phyloP scores from a whole-genome alignment of 2,113 vertebrate species.

The Phodopus roborovskii region DNA sequence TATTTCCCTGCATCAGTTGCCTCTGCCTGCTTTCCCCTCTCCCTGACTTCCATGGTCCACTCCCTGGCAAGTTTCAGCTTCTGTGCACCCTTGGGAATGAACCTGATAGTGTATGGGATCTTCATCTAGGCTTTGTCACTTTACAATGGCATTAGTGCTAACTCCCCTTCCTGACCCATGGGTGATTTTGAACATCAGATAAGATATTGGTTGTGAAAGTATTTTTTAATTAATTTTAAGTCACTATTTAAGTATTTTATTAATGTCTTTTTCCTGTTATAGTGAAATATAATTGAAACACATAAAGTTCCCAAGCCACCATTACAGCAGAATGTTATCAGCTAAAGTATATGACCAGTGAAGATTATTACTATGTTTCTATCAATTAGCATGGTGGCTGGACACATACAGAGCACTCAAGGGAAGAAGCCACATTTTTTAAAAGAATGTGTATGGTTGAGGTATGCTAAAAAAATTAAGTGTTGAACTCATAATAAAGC shows the following conservation, averaged over 20 bases:
- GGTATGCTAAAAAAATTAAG: too few relatives aligned
- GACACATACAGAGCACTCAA: neutral
- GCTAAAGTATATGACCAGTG: neutral
- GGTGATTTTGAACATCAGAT: neutral
- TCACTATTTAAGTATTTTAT: neutral
- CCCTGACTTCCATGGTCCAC: neutral
- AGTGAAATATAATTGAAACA: slow-evolving; percentile 2
- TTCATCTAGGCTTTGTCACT: neutral
- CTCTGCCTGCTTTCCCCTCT: neutral
- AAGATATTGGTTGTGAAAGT: neutral
- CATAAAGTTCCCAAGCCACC: neutral
- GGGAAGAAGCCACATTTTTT: neutral
- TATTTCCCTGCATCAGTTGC: neutral
- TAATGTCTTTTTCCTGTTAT: neutral
- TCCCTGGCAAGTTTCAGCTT: neutral
- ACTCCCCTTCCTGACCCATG: neutral
- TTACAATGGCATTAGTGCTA: neutral
- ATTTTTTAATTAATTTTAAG: slow-evolving; percentile 11
- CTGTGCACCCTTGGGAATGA: neutral
- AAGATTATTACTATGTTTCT: neutral
- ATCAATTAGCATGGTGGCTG: neutral
- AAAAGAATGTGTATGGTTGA: neutral
- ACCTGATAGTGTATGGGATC: neutral
- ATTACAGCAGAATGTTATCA: neutral
- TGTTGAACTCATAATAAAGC: neutral